These are phyloP conservation scores for Poecilobothrus nobilitatus DNA, from an alignment of 2,888 invertebrate genomes.

Conservation along the genomic window DNA sequence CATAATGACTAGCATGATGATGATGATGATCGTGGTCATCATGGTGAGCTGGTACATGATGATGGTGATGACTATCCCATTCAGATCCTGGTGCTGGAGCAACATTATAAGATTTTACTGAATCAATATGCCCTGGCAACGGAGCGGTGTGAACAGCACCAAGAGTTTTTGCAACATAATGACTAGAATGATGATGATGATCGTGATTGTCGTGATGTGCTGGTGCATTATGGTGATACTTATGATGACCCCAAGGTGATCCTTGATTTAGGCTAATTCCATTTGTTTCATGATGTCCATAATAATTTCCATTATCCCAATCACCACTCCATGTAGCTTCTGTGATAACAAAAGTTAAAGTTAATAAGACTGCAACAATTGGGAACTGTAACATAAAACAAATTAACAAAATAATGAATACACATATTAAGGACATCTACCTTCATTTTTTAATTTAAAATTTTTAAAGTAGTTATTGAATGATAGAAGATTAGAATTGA, in stretches of 20 bases:
- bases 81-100: constrained; percentile 36
- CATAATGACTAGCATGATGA: too few species aligned
- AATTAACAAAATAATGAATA: too few species aligned
- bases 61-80: too few species aligned
- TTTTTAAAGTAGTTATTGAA: too few species aligned
- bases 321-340: constrained; percentile 12
- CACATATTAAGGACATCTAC: too few species aligned
- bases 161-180: too few species aligned
- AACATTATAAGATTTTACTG: constrained; percentile 35
- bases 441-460: too few species aligned
- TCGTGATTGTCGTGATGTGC: background rate
- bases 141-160: constrained; percentile 33
- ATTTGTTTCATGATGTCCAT: background rate
- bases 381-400: constrained; percentile 12
- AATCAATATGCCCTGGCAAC: constrained; percentile 35
- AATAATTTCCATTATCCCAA: background rate
- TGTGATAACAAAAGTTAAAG: constrained; percentile 23
- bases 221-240: background rate
- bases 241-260: background rate
- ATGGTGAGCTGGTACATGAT: too few species aligned
- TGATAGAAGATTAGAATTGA: too few species aligned
- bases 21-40: too few species aligned
- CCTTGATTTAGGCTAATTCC: background rate
- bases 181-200: background rate
- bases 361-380: constrained; percentile 23